These are phyloP conservation scores for Poeciliopsis presidionis DNA, from an alignment of 2,797 vertebrate species.

Conservation along the genomic window DNA sequence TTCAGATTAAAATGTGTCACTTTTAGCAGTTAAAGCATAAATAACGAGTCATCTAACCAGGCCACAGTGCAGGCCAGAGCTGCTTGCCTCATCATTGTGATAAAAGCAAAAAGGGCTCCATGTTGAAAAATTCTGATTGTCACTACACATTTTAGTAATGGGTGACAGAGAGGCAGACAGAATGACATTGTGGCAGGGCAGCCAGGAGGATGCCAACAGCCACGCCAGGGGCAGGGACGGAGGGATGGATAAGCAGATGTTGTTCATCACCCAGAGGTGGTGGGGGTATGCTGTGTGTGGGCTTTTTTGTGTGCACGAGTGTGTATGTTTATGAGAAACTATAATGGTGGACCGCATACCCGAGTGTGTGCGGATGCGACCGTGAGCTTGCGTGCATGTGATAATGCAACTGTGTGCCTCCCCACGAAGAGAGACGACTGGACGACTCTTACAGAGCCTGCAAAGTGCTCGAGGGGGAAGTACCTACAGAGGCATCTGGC, in stretches of 20 bases:
- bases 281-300: slow-evolving; percentile 68
- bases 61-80: slow-evolving; percentile 52
- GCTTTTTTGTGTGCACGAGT: slow-evolving; percentile 30
- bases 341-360: slow-evolving; percentile 41
- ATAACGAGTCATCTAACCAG: slow-evolving; percentile 59
- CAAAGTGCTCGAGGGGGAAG: slow-evolving; percentile 69
- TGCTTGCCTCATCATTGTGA: slow-evolving; percentile 51
- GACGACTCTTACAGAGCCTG: slow-evolving; percentile 40
- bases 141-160: slow-evolving; percentile 85
- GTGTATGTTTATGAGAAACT: slow-evolving; percentile 47
- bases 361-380: slow-evolving; percentile 36
- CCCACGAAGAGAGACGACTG: slow-evolving; percentile 15
- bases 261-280: slow-evolving; percentile 81
- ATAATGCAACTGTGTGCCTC: slow-evolving; percentile 37
- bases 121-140: slow-evolving; percentile 76
- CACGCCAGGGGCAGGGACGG: slow-evolving; percentile 80
- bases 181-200: slow-evolving; percentile 83
- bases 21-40: slow-evolving; percentile 40
- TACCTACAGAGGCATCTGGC: slow-evolving; percentile 76
- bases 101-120: slow-evolving; percentile 40
- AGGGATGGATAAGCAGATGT: slow-evolving; percentile 85
- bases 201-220: slow-evolving; percentile 82
- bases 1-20: slow-evolving; percentile 28
- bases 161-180: slow-evolving; percentile 79
- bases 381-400: slow-evolving; percentile 30